These are phyloP conservation scores for Tragulus kanchil DNA, from an alignment of 2,113 vertebrate genomes.

Conservation along the genomic window DNA sequence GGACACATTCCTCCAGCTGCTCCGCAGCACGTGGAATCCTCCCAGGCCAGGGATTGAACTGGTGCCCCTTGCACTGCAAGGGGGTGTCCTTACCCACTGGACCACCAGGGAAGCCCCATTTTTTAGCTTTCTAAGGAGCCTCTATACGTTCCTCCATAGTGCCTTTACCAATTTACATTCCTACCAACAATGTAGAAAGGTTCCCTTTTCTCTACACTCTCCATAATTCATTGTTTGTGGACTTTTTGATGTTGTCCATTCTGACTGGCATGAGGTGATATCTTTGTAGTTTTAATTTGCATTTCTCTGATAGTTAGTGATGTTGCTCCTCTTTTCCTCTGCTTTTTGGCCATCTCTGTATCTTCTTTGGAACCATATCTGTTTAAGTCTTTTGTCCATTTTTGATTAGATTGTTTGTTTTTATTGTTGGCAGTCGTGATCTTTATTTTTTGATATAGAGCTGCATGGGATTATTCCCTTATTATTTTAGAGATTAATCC, in stretches of 20 bases:
- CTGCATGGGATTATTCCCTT: background rate
- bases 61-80: too few species aligned
- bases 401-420: background rate
- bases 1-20: too few species aligned
- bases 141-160: background rate
- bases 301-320: background rate
- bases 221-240: background rate
- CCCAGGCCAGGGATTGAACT: too few species aligned
- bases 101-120: too few species aligned
- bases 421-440: background rate
- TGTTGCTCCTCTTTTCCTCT: background rate
- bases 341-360: background rate
- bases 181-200: background rate
- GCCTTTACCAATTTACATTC: background rate
- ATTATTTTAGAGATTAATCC: background rate
- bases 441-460: background rate
- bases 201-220: background rate
- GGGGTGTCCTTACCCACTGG: too few species aligned
- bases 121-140: background rate
- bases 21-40: too few species aligned
- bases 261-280: background rate
- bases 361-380: background rate
- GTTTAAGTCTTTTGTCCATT: background rate
- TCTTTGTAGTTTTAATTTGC: background rate
- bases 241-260: background rate